Evolutionary conservation across 2,797 vertebrate species (phyloP).

Genomic region (Odontamblyopus rebecca): DNA sequence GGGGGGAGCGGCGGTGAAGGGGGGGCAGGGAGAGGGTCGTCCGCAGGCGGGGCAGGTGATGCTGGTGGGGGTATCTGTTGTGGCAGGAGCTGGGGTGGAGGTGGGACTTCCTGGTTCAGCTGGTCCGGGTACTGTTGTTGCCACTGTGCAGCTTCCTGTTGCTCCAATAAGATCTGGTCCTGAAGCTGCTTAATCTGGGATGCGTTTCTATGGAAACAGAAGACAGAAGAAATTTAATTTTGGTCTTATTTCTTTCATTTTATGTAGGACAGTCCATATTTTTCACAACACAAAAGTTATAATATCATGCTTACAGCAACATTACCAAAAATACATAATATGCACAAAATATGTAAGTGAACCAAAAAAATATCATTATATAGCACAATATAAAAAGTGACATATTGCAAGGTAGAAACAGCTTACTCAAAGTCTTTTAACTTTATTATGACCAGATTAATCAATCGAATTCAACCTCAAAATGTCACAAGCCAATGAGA

Average conservation of each 20-base stretch:
- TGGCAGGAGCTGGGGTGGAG: conserved; percentile 74
- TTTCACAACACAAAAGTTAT: not conserved
- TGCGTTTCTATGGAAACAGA: conserved; percentile 82
- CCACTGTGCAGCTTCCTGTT: conserved; percentile 82
- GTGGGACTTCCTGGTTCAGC: conserved; percentile 66
- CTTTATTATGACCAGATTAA: too few species aligned
- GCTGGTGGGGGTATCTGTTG: conserved; percentile 50
- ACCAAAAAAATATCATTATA: too few species aligned
- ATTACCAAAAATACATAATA: too few species aligned
- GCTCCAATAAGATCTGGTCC: conserved; percentile 90
- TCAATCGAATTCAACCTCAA: too few species aligned
- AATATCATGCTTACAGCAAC: too few species aligned
- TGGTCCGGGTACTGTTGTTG: conserved; percentile 64
- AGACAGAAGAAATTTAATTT: not conserved
- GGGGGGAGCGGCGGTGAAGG: conserved; percentile 91
- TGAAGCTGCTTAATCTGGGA: conserved; percentile 92
- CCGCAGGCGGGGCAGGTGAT: conserved; percentile 77
- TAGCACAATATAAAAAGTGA: too few species aligned
- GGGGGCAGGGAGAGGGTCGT: conserved; percentile 52
- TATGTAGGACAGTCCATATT: not conserved
- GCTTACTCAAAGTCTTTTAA: too few species aligned
- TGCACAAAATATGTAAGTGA: too few species aligned
- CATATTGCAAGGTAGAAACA: too few species aligned
- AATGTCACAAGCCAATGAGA: too few species aligned
- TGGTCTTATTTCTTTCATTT: not conserved